phyloP scores from a whole-genome alignment of 2,888 invertebrate species.

The Scelioninae gen. 1 region DNA sequence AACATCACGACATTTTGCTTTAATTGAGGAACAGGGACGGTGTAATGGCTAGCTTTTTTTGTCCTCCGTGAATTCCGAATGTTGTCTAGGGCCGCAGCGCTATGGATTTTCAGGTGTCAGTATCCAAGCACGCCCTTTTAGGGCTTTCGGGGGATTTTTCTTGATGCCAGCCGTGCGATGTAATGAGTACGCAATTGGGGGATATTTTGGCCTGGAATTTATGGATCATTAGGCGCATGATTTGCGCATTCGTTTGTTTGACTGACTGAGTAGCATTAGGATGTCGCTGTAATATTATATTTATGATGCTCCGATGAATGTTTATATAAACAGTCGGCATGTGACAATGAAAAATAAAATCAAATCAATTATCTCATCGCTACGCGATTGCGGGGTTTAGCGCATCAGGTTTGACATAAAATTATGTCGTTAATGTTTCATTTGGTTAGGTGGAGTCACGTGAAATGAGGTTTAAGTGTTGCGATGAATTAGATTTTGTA shows the following conservation, averaged over 20 bases:
- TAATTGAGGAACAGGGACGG: background rate
- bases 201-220: background rate
- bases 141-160: background rate
- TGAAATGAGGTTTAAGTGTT: no score
- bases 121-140: background rate
- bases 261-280: background rate
- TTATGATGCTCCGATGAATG: background rate
- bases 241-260: background rate
- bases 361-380: no score
- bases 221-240: background rate
- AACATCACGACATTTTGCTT: constrained; percentile 10
- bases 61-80: background rate
- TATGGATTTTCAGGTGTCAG: background rate
- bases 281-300: background rate
- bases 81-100: background rate
- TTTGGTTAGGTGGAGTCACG: no score
- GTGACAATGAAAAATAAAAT: no score
- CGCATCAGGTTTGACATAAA: no score
- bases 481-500: no score
- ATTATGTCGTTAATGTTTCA: no score
- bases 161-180: background rate
- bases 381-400: no score
- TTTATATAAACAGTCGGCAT: no score
- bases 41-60: constrained; percentile 4
- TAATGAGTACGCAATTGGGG: background rate